Evolutionary conservation across 2,888 invertebrate genomes (phyloP), one percentile per base, ranked within the genome.

Genomic region (Palloptera scutellata): DNA sequence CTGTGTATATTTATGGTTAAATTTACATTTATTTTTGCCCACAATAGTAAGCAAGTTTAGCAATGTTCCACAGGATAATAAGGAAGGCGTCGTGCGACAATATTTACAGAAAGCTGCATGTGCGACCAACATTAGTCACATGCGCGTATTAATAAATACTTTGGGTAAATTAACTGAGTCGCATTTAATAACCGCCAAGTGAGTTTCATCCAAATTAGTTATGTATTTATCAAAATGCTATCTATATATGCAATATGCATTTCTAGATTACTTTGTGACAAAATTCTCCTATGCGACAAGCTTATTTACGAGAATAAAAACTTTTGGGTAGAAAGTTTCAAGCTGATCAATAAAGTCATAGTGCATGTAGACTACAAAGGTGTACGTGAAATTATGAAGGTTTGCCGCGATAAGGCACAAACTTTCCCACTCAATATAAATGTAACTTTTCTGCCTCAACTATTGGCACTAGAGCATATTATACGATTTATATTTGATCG

Each of bases 281-380:
- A 91, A 75, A 89, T 97, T 66, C 87, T 97, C 64, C 89, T 88
- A 17, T 93, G 91, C 82, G 96, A 96, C 65, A 92, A 93, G 79
- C 86, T 98, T n/a, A 87, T 88, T 5, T 92, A 92, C 80, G 89
- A 91, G 73, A 91, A 94, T 82, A 90, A 91, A 73, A 91, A 93
- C 73, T 96, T 94, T 84, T 98, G 97, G 97, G 91, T 94, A 61
- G 92, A 93, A 83, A 91, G 93, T 79, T 97, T 98, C 82, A 88
- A 89, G 74, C 86, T 97, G 5, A 91, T 98, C 64, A 88, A 92
- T 74, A 91, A 90, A 82, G 91, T 96, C 54, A 94, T 98, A 77
- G 92, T 92, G 51, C 92, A 94, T 67, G 97, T 97, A 1, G 96
- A 97, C 84, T 98, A 98, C 82, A 98, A 98, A 86, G 97, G 95